Base-by-base conservation (phyloP, 2,113 vertebrate genomes). In the Cinclus mexicanus region DNA sequence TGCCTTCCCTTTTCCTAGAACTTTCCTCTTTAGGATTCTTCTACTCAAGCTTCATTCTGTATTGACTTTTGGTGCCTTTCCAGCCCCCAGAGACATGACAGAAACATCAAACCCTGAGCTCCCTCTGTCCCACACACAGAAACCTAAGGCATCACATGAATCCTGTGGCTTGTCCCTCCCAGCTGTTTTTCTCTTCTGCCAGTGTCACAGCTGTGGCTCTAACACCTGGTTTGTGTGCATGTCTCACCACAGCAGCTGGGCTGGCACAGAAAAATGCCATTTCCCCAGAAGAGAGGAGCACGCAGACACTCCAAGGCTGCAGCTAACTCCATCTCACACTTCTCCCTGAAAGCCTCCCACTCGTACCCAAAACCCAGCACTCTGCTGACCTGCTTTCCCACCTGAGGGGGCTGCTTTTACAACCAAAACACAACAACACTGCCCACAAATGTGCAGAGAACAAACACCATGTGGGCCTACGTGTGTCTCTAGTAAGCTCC, bases 401-500 rank as follows among this genome's bases (percentile, higher is more conserved):
- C 76, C 89, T 47, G 90, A 95, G 59, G 68, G 15, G 41, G 57
- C 85, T 90, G 68, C 85, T 82, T 91, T 44, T 94, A 94, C 95
- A 92, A 95, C 56, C 12, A 2, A 83, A 92, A 72, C 88, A 89
- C 76, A 91, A 13, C 87, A 90, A 57, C 94, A 59, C 94, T 92
- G 89, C 91, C 94, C 89, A 91, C 91, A 71, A 46, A 81, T 7
- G 44, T 56, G 56, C 56, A n/a, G 64, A 64, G 86, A 94, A 93
- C 69, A 90, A 87, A 83, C 35, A 52, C 7, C 83, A 83, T 8
- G 1, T 71, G 83, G 47, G 35, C 35, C 33, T 55, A 33, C 2
- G 0, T 12, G 22, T 23, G 42, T 17, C 56, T 37, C 89, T 65
- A 35, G 41, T 46, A 78, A 75, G 71, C 56, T 81, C 35, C 77